Evolutionary conservation across 2,797 vertebrate species (phyloP), one percentile per base, ranked within the genome.

Genomic region (Acanthurus lineatus): DNA sequence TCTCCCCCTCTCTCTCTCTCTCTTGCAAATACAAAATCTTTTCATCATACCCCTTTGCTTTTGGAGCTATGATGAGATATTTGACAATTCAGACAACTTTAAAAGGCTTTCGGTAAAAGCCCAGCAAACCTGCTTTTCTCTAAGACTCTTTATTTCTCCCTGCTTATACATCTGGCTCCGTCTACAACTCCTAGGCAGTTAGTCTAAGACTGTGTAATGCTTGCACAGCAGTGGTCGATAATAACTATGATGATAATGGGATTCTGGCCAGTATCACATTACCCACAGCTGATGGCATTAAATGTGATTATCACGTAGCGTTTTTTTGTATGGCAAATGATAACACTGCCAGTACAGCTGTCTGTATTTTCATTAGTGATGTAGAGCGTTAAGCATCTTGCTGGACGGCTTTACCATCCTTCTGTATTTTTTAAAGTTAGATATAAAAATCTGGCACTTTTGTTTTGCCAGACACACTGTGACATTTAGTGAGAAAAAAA

Each of bases 221-320:
- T 75, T 62, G 62, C 86, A 73, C 86, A 88, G 84, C 82, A 81
- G 90, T 72, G 79, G 76, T 88, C 54, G 74, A 86, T 90, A 85
- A 91, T 89, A 83, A 82, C 86, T 73, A 63, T 85, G 71, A 86
- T 88, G 84, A 82, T 89, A 87, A 92, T 88, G 85, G 82, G 81
- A 86, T 79, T 84, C 73, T 73, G 78, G 81, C 79, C 75, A 69
- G 82, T 85, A 86, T 88, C 68, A 83, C 79, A 86, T 86, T 83
- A 79, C 86, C 69, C 81, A 76, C 72, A 89, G 85, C 76, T 89
- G 86, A 90, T 82, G 73, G 84, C 79, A 86, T 77, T 73, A 84
- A 86, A 90, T 79, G 72, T 79, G 68, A 90, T 89, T 88, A 88
- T 76, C 82, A 47, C 81, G 74, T 72, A 80, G 35, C 59, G 28